phyloP scores from a whole-genome alignment of 2,113 vertebrate species.

The Pachycephala philippinensis region DNA sequence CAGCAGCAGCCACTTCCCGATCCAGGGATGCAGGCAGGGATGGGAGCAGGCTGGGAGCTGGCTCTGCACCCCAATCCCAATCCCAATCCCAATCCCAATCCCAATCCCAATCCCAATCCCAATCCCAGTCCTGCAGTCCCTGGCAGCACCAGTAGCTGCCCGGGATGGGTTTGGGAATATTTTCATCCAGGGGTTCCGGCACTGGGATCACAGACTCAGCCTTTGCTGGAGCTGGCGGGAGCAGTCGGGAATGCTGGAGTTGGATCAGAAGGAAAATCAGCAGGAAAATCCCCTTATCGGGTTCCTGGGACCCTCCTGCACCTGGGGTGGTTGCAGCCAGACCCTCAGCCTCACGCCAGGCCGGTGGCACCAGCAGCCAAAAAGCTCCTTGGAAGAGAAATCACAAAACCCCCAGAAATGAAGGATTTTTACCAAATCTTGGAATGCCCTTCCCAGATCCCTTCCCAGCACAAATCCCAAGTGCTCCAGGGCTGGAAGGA shows the following conservation, averaged over 20 bases:
- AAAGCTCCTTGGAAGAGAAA: not conserved
- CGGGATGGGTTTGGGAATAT: fast-evolving
- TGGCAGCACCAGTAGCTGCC: not conserved
- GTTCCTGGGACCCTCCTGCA: too few relatives aligned
- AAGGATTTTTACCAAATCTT: not conserved
- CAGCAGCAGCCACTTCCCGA: not conserved
- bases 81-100: not conserved
- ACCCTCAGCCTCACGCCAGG: not conserved
- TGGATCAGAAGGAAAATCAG: not conserved
- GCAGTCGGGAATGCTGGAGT: fast-evolving
- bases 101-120: not conserved
- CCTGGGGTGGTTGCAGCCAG: not conserved
- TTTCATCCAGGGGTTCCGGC: not conserved
- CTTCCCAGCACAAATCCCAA: not conserved
- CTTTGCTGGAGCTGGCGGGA: not conserved
- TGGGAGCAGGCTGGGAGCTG: fast-evolving
- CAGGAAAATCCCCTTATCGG: fast-evolving
- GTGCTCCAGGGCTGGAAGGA: not conserved
- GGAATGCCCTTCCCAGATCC: not conserved
- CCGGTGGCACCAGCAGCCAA: not conserved
- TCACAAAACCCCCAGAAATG: not conserved
- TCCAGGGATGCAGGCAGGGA: not conserved
- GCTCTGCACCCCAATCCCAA: not conserved
- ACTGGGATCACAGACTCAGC: not conserved
- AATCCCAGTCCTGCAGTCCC: not conserved